Evolutionary conservation across 2,888 invertebrate species (phyloP).

Genomic region (Xylophagus ater): DNA sequence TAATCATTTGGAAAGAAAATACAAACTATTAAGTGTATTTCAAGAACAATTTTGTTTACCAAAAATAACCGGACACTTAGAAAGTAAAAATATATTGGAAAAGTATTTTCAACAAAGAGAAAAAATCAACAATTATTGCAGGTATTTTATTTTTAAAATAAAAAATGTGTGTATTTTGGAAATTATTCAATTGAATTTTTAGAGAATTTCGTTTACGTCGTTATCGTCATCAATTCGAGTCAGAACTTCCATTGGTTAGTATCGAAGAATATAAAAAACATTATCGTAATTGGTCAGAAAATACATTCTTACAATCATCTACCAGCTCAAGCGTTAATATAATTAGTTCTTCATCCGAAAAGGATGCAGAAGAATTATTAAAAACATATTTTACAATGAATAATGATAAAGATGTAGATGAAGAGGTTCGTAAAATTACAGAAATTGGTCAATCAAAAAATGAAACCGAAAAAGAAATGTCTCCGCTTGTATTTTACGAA

Average conservation of each 20-base stretch:
- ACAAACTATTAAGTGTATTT: conserved; percentile 24
- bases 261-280: conserved; percentile 26
- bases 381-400: conserved; percentile 12
- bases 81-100: conserved; percentile 29
- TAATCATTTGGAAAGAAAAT: conserved; percentile 29
- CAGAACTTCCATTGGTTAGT: conserved; percentile 29
- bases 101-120: conserved; percentile 36
- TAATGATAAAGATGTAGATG: conserved; percentile 11
- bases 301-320: conserved; percentile 6
- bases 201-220: conserved; percentile 34
- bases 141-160: no score
- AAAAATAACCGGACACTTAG: conserved; percentile 25
- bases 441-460: conserved; percentile 22
- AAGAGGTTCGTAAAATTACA: conserved; percentile 19
- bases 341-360: conserved; percentile 21
- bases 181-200: no score
- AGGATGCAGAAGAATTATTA: conserved; percentile 28
- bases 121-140: conserved; percentile 32
- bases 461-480: conserved; percentile 24
- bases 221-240: conserved; percentile 34
- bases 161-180: no score
- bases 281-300: conserved; percentile 26
- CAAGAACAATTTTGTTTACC: conserved; percentile 32
- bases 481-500: conserved; percentile 31
- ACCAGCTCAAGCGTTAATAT: conserved; percentile 19